Conservation (phyloP, 2,888 invertebrate genomes). For the Odontothrips loti region DNA sequence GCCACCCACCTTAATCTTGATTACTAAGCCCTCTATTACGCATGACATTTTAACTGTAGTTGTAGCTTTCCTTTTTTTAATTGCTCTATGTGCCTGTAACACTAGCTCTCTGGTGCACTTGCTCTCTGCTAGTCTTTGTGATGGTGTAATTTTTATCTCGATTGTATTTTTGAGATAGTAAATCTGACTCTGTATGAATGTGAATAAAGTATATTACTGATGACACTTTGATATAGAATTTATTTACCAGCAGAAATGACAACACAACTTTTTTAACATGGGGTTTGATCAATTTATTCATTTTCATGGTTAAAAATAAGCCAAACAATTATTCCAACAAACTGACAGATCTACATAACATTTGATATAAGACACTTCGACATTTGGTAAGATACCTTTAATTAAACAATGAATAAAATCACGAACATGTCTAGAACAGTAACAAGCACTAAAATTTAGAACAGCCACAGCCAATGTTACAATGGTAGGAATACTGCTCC, state of each 20-base stretch:
- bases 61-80: too few species aligned
- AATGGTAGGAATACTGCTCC: neutral
- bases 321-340: too few species aligned
- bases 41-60: too few species aligned
- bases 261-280: neutral
- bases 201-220: neutral
- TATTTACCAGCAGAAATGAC: too few species aligned
- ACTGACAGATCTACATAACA: too few species aligned
- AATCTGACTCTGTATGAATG: neutral
- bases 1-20: too few species aligned
- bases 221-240: too few species aligned
- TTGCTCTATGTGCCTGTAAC: neutral
- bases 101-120: constrained; percentile 6
- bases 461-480: neutral
- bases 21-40: too few species aligned
- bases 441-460: neutral
- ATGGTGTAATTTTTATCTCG: neutral
- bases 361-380: too few species aligned
- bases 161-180: neutral
- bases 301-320: too few species aligned
- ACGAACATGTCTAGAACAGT: neutral
- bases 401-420: neutral
- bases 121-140: neutral
- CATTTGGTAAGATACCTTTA: too few species aligned
- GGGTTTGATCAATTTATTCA: neutral